Evolutionary conservation across 1,140 invertebrate genomes (phyloP), one percentile per base, ranked within the genome.

Genomic region (Plodia interpunctella): DNA sequence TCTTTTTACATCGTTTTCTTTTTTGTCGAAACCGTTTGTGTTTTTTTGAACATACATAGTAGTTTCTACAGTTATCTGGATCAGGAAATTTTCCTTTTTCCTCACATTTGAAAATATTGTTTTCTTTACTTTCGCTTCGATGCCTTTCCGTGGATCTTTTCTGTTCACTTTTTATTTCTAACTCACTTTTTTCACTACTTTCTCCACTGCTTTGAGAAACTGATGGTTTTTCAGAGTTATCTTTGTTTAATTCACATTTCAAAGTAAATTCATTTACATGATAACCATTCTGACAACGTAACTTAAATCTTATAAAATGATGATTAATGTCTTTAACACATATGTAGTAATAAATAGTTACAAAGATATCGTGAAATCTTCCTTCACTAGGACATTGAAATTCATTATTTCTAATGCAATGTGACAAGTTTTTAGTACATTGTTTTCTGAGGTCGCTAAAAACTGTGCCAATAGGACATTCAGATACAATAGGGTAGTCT

Each of bases 401-500:
- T 65, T 77, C 70, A 60, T 80, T 78, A 32, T 81, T 74, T 72
- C 80, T 74, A 49, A 82, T 69, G 53, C 87, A 89, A 63, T 89
- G 82, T 15, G 87, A 80, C 28, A 84, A 67, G 57, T 87, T 88
- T 53, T 74, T 83, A 8, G 87, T 86, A 57, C 87, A 89, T 62
- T 81, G 80, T 52, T 87, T 87, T 58, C 63, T 76, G 51, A 80
- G 65, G 32, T 86, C 78, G 63, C 84, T 89, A 35, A 85, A 89
- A 35, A 87, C 83, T 13, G 84, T 85, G 49, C 78, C 75, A 5
- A 49, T 50, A 32, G 84, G 84, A 59, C 87, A 89, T 30, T 52
- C 62, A 25, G 78, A 77, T 21, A 68, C 44, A 20, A 84, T 65
- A 19, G 79, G 77, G 57, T 67, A 21, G n/a, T 28, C 19, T 57